phyloP scores from a whole-genome alignment of 2,113 vertebrate species.

The Epinephelus lanceolatus region DNA sequence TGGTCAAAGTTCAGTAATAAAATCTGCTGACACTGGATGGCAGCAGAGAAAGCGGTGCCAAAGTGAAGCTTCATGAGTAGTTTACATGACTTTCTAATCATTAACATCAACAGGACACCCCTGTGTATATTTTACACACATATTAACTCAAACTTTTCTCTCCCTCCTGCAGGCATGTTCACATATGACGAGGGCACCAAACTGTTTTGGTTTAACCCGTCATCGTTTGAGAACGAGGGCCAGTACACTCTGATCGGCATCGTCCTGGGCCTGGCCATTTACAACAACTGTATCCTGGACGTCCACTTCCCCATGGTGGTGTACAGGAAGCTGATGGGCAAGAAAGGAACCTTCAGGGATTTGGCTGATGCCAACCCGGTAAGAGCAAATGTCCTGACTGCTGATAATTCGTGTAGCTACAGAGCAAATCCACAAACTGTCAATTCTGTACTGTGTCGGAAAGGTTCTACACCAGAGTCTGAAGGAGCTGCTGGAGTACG shows the following conservation, averaged over 20 bases:
- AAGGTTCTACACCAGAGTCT: slow-evolving; percentile 97
- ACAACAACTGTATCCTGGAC: slow-evolving; percentile 99
- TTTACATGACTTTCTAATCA: too few species aligned
- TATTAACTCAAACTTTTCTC: background rate
- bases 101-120: too few species aligned
- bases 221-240: slow-evolving; percentile 97
- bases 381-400: slow-evolving; percentile 59
- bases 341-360: slow-evolving; percentile 98
- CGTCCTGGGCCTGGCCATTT: slow-evolving; percentile 97
- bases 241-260: slow-evolving; percentile 99
- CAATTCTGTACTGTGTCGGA: background rate
- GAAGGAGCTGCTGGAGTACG: slow-evolving; percentile 94
- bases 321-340: slow-evolving; percentile 99
- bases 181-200: slow-evolving; percentile 97
- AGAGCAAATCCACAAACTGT: background rate
- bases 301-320: slow-evolving; percentile 99
- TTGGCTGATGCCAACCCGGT: slow-evolving; percentile 97
- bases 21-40: too few species aligned
- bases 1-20: too few species aligned
- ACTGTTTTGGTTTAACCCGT: slow-evolving; percentile 98
- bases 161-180: slow-evolving; percentile 92
- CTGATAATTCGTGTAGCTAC: background rate
- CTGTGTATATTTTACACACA: background rate
- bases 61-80: too few species aligned
- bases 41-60: too few species aligned